Evolutionary conservation across 30 jellyfish, hydroid and myxozoan genomes (phyloP), one percentile per base, ranked within the genome.

Genomic region (Aurelia aurita complex sp. Pacific): DNA sequence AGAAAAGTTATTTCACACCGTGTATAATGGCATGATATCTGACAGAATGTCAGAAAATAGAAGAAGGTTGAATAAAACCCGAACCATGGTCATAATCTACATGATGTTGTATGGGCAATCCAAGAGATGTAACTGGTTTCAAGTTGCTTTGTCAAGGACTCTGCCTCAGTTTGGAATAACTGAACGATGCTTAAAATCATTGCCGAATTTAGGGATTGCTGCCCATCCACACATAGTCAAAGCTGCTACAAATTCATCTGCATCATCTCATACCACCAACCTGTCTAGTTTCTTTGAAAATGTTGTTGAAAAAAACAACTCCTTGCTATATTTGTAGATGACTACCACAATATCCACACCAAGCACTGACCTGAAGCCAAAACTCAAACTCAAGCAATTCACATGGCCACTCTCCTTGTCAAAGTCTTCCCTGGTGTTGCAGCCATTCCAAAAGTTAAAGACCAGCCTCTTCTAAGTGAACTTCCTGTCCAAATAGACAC

Each of bases 311-410:
- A 7, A 51, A 53, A 23, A 62, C 36, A 33, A n/a, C 81, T 80
- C 71, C 34, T 80, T 65, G 89, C 57, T 17, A 40, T 64, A 23
- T 80, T 80, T 32, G 51, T 80, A 40, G 89, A 66, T 53, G 89
- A 80, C 83, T 81, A 67, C 60, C 83, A 68, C 46, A 68, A 81
- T 43, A 68, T 81, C 12, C 90, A 81, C 32, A 81, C 90, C n/a
- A 81, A 67, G 77, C 90, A 81, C 64, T 68, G 83, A 11, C 67
- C 90, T 50, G 71, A 52, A 57, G 32, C 7, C 38, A 66, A 54
- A 67, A 32, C 46, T 32, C 89, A 67, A 64, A 46, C 81, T 6
- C 82, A 80, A 51, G 73, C 81, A 42, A 72, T 80, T 2, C 89
- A 80, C 81, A 64, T 80, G 89, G 64, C 81, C 51, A 64, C 89